Evolutionary conservation across 2,797 vertebrate genomes (phyloP).

Genomic region (Lycodopsis pacificus): DNA sequence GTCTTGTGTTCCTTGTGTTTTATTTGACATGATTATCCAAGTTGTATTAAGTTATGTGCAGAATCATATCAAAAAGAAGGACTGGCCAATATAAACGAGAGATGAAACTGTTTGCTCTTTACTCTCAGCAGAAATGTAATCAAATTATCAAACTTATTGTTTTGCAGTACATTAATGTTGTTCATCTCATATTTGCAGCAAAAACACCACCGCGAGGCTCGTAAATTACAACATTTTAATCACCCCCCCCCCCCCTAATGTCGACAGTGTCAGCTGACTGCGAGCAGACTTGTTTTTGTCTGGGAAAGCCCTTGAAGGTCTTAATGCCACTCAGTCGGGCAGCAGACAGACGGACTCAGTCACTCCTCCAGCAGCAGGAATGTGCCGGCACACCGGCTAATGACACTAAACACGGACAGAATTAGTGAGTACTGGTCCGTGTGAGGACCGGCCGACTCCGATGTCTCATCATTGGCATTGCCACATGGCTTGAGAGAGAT

Average conservation of each 20-base stretch:
- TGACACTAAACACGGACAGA: constrained; percentile 48
- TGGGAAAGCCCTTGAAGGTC: constrained; percentile 52
- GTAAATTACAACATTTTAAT: not conserved
- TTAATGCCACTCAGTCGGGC: constrained; percentile 32
- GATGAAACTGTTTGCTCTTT: not conserved
- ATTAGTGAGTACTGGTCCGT: constrained; percentile 16
- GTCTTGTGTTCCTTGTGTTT: not conserved
- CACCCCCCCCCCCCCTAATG: not conserved
- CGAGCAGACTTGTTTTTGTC: constrained; percentile 58
- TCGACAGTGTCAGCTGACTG: constrained; percentile 58
- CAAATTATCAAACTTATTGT: not conserved
- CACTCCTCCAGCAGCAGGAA: constrained; percentile 66
- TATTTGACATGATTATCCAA: not conserved
- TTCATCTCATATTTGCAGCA: not conserved
- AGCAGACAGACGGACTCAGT: constrained; percentile 35
- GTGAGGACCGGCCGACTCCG: not conserved
- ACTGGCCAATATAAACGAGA: not conserved
- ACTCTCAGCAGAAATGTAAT: not conserved
- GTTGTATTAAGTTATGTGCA: not conserved
- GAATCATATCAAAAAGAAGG: not conserved
- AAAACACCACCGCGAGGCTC: not conserved
- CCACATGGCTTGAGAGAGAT: not conserved
- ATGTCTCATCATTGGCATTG: constrained; percentile 26
- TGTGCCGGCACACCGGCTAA: constrained; percentile 50
- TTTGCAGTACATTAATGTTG: not conserved